Percentiles rank a stretch among this genome's conserved stretches.
phyloP scores from a whole-genome alignment of 2,113 vertebrate species.

The Sceloporus undulatus region DNA sequence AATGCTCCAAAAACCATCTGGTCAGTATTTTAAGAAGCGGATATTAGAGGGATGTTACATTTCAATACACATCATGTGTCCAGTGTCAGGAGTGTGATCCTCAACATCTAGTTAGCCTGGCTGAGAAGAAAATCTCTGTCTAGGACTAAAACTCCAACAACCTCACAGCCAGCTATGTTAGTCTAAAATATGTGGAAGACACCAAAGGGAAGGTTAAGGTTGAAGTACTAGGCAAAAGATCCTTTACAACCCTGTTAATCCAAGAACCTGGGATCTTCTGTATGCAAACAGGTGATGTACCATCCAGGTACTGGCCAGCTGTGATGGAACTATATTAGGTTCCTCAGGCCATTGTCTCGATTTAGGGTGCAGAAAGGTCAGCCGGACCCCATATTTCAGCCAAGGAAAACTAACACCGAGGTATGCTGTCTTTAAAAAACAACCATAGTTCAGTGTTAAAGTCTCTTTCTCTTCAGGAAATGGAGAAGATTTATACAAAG shows the following conservation, averaged over 20 bases:
- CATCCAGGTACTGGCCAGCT: not conserved
- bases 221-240: not conserved
- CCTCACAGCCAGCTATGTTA: no score
- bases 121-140: no score
- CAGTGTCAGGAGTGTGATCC: not conserved
- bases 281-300: not conserved
- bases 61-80: not conserved
- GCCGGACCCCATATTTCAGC: not conserved
- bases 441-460: not conserved
- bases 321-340: not conserved
- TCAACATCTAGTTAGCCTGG: no score
- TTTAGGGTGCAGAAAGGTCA: not conserved
- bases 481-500: constrained; percentile 14
- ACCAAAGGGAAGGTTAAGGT: not conserved
- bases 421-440: not conserved
- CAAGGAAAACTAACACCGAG: not conserved
- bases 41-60: no score
- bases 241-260: not conserved
- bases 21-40: not conserved
- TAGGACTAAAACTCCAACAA: no score
- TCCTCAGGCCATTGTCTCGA: not conserved
- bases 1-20: not conserved
- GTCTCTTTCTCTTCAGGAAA: not conserved
- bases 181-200: no score
- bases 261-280: not conserved